These are phyloP conservation scores for Xestia c-nigrum DNA, from an alignment of 2,888 invertebrate genomes.

Conservation along the genomic window DNA sequence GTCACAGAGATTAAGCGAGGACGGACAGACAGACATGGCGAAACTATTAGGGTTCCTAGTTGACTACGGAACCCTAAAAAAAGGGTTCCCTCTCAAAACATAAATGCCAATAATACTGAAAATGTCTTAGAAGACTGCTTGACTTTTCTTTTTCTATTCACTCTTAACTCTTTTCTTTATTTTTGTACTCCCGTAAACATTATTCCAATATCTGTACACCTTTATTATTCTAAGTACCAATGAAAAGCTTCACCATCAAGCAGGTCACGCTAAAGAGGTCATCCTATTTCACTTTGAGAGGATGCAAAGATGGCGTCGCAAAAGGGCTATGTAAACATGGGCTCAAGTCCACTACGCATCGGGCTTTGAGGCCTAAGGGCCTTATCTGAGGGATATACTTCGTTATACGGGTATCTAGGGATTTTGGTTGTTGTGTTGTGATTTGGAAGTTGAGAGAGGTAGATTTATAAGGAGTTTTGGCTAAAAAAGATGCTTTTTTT, in stretches of 20 bases:
- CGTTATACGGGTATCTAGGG: constrained; percentile 13
- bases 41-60: no score
- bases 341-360: constrained; percentile 33
- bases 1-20: no score
- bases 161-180: no score
- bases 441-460: background rate
- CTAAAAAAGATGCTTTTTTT: background rate
- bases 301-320: constrained; percentile 28
- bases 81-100: no score
- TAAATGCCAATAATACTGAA: background rate
- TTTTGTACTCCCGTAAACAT: background rate
- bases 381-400: constrained; percentile 33
- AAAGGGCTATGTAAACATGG: constrained; percentile 45
- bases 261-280: constrained; percentile 59
- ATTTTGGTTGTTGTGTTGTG: constrained; percentile 15
- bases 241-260: constrained; percentile 17
- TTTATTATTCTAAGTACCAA: constrained; percentile 4
- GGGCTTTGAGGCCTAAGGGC: constrained; percentile 20
- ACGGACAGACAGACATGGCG: no score
- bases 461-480: background rate
- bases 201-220: background rate
- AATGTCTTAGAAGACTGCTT: background rate
- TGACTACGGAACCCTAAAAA: no score
- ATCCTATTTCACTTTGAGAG: constrained; percentile 48
- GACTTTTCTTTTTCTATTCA: background rate